Evolutionary conservation across 2,797 vertebrate species (phyloP), one percentile per base, ranked within the genome.

Genomic region (Parauchenoglanis ngamensis): DNA sequence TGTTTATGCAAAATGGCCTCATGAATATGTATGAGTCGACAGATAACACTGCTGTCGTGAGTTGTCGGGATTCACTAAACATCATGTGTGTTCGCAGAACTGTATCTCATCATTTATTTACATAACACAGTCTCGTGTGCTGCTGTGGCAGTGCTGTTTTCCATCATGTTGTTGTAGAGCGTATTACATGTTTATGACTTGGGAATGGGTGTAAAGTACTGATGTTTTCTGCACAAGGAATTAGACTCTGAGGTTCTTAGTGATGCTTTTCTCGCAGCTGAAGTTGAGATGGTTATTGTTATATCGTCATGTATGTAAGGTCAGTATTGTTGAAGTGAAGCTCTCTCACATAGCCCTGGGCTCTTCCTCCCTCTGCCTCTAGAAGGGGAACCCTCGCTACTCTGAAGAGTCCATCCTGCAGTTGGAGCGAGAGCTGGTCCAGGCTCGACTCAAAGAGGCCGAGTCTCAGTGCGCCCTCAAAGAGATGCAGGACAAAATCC

Each of bases 401-500:
- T 96, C 96, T 21, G 98, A 99, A 96, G 97, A 99, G 92, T 97
- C 97, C 59, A 94, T 99, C 88, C 95, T 99, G 86, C 98, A 98
- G 92, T 93, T 99, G 93, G 98, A 99, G 94, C 96, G 95, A 88
- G 98, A 99, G 92, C 94, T 99, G 78, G 97, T 99, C 3, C 97
- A 99, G 93, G 97, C 98, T 87, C 95, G 98, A 75, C 96, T 99
- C 90, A 97, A 96, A 92, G 98, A 99, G 94, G 98, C 98, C 0
- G 98, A 99, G 92, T 98, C 98, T 87, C 98, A 97, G 87, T 98
- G 98, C 91, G 98, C 98, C 0, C 94, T 99, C 85, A 99, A 97
- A 92, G 98, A 99, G 92, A 99, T 99, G 98, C 98, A 99, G 91
- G 98, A 99, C 95, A 99, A 99, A 94, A 95, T 99, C 92, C 95